Evolutionary conservation across 1,140 invertebrate species (phyloP).

Genomic region (Oreohelix idahoensis): DNA sequence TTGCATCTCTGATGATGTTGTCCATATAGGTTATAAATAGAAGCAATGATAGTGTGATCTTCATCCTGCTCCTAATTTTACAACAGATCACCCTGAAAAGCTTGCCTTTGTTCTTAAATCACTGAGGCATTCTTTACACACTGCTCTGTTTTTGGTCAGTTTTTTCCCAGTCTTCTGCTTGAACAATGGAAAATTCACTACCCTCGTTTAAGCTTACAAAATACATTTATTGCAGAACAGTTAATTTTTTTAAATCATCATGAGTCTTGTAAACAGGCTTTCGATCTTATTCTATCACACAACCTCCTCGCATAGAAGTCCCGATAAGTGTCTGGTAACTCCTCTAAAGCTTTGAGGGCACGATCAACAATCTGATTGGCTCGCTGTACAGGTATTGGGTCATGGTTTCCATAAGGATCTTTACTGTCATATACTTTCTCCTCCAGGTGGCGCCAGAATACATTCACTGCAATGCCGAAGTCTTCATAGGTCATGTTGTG

Average conservation of each 20-base stretch:
- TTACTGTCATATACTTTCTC: slow-evolving; percentile 75
- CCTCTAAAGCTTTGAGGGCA: slow-evolving; percentile 73
- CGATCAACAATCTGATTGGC: slow-evolving; percentile 75
- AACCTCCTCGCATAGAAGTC: slow-evolving; percentile 75
- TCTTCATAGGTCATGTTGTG: slow-evolving; percentile 76
- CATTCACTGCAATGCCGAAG: slow-evolving; percentile 77
- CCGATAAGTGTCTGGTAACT: slow-evolving; percentile 75
- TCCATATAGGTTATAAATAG: too few species aligned
- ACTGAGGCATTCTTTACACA: too few species aligned
- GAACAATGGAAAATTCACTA: too few species aligned
- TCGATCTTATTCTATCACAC: slow-evolving; percentile 67
- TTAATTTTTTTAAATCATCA: not conserved
- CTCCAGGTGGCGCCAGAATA: slow-evolving; percentile 78
- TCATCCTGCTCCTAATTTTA: too few species aligned
- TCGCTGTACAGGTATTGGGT: slow-evolving; percentile 73
- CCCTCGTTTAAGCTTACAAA: too few species aligned
- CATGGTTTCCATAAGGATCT: slow-evolving; percentile 78
- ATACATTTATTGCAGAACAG: too few species aligned
- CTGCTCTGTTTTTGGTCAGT: too few species aligned
- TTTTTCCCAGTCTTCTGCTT: too few species aligned
- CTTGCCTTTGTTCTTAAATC: too few species aligned
- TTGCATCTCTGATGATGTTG: too few species aligned
- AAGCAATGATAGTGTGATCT: too few species aligned
- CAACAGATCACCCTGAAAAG: too few species aligned
- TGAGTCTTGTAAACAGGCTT: slow-evolving; percentile 40